A percentile compares a stretch with the other conserved stretches of the same genome.
These are phyloP conservation scores for Trileptium ribeirensis DNA, from an alignment of 2,888 invertebrate genomes.

Conservation along the genomic window DNA sequence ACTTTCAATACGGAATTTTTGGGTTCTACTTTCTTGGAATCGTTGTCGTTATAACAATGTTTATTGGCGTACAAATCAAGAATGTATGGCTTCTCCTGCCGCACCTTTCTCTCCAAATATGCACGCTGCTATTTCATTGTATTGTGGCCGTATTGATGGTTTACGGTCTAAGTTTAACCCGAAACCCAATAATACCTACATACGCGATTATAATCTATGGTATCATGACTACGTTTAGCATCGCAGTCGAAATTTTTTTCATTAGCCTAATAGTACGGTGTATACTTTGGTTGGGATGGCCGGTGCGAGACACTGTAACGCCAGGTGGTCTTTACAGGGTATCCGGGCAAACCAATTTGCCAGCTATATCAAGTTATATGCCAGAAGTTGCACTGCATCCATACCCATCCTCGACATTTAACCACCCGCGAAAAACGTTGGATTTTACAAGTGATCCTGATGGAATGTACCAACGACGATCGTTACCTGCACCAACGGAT, in stretches of 20 bases:
- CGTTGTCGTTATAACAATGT: not conserved
- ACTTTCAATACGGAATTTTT: not conserved
- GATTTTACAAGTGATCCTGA: not conserved
- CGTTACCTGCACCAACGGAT: not conserved
- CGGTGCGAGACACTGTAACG: not conserved
- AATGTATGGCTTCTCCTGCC: not conserved
- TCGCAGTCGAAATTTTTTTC: not conserved
- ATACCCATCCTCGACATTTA: not conserved
- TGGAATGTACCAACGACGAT: not conserved
- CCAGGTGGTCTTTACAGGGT: not conserved
- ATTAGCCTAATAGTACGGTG: not conserved
- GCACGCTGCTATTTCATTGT: not conserved
- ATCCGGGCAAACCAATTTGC: not conserved
- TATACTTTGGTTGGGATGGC: not conserved
- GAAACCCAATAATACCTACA: not conserved
- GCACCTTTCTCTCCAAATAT: not conserved
- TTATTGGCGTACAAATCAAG: not conserved
- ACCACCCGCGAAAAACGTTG: not conserved
- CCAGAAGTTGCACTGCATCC: not conserved
- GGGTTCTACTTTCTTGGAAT: not conserved
- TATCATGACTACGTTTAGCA: not conserved
- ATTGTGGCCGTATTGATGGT: not conserved
- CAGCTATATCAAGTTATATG: not conserved
- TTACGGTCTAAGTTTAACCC: not conserved
- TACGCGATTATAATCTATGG: not conserved